These are phyloP conservation scores for Chloroclystis v-ata DNA, from an alignment of 2,888 invertebrate species.

Conservation along the genomic window DNA sequence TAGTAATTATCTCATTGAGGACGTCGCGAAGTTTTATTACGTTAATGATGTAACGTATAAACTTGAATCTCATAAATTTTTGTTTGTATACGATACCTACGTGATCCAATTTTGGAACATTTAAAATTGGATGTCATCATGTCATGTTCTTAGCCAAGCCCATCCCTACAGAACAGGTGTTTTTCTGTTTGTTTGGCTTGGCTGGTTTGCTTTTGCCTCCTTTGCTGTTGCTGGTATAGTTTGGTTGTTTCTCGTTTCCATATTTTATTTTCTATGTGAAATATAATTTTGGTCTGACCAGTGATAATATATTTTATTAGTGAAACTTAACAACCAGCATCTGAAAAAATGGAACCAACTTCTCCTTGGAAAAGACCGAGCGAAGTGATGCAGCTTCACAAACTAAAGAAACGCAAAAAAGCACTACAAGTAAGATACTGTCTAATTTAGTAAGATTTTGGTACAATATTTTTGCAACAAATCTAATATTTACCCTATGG, in stretches of 20 bases:
- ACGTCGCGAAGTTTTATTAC: too few relatives aligned
- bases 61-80: too few relatives aligned
- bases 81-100: too few relatives aligned
- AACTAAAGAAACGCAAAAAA: constrained; percentile 86
- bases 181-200: constrained; percentile 2
- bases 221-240: neutral
- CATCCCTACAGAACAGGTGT: constrained; percentile 1
- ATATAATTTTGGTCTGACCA: too few relatives aligned
- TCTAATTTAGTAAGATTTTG: neutral
- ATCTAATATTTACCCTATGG: neutral
- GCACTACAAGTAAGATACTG: constrained; percentile 82
- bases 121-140: too few relatives aligned
- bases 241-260: neutral
- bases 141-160: too few relatives aligned
- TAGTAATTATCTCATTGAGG: too few relatives aligned
- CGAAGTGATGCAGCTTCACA: constrained; percentile 84
- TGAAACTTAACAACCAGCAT: neutral
- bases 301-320: neutral
- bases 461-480: neutral
- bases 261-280: neutral
- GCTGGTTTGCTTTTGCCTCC: neutral
- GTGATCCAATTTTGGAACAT: too few relatives aligned
- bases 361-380: constrained; percentile 80
- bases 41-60: too few relatives aligned
- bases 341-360: constrained; percentile 54